Evolutionary conservation across 2,888 invertebrate species (phyloP), one percentile per base, ranked within the genome.

Genomic region (Barypeithes pellucidus): DNA sequence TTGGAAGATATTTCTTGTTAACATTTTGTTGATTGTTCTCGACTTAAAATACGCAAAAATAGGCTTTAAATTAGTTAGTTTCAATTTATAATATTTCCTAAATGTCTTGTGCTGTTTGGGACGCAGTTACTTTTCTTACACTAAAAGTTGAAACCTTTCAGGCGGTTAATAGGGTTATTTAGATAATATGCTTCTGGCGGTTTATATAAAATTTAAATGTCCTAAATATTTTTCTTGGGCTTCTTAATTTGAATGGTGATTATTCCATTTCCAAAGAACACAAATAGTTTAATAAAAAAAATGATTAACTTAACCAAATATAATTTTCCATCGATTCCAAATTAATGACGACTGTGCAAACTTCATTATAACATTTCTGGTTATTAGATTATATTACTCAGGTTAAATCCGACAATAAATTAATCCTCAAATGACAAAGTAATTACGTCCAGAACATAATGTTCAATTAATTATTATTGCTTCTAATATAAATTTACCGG

Each of bases 141-240:
- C 29, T 5, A 33, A 57, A 57, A 57, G 33, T 33, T 50, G 9
- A 16, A 57, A 57, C 54, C 54, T 57, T 57, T 57, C 54, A 57
- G 54, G 54, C 54, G 36, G 54, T 57, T 33, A 29, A 16, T 9
- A 14, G 16, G 9, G 54, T 16, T 57, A 29, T 33, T 50, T 33
- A 57, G 54, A 14, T 57, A 57, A 9, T 33, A 57, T 57, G 54
- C 33, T 36, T 0, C 54, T 33, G 3, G 36, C 33, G 11, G 1
- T 57, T 52, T 52, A n/a, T 7, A 14, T 4, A 45, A 45, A 45
- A 16, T n/a, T 45, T 18, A 16, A 20, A 1, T 5, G 9, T 9
- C 29, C 9, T 29, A 29, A 5, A 20, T 18, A 47, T 18, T 5
- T 18, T 47, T 18, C 1, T 1, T 16, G 20, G 0, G 16, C 11